These are phyloP conservation scores for Pao palembangensis DNA, from an alignment of 2,113 vertebrate genomes.

Conservation along the genomic window DNA sequence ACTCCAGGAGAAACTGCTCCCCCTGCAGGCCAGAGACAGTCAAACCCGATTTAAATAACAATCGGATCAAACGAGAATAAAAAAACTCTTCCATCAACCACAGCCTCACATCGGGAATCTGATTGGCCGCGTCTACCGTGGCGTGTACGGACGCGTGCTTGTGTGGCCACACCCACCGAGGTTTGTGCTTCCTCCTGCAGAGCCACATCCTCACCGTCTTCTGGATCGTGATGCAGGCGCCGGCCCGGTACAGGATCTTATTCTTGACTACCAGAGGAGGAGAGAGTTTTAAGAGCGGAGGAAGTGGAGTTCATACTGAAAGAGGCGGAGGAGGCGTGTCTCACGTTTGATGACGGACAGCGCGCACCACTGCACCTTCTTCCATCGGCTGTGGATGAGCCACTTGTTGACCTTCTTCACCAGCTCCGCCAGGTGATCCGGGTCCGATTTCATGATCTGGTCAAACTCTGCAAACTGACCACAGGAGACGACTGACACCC, in stretches of 20 bases:
- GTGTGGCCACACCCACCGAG: slow-evolving; percentile 78
- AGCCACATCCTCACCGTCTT: slow-evolving; percentile 98
- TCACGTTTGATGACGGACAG: slow-evolving; percentile 94
- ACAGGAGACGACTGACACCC: too few relatives aligned
- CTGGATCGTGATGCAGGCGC: slow-evolving; percentile 90
- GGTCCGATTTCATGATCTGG: slow-evolving; percentile 99
- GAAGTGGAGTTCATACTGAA: too few relatives aligned
- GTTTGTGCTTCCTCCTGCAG: slow-evolving; percentile 93
- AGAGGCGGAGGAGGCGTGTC: neutral
- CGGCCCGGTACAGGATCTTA: slow-evolving; percentile 88
- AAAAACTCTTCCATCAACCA: too few relatives aligned
- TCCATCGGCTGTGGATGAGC: slow-evolving; percentile 98
- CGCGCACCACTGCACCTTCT: slow-evolving; percentile 94
- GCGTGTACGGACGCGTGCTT: too few relatives aligned
- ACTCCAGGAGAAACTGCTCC: too few relatives aligned
- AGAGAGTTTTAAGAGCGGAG: neutral
- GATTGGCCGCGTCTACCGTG: neutral
- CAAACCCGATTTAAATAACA: too few relatives aligned
- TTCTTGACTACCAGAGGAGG: slow-evolving; percentile 84
- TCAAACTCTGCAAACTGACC: slow-evolving; percentile 95
- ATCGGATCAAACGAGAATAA: too few relatives aligned
- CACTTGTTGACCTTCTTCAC: slow-evolving; percentile 93
- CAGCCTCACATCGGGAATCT: neutral
- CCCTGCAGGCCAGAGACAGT: too few relatives aligned
- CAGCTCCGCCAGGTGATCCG: slow-evolving; percentile 92